Evolutionary conservation across 2,113 vertebrate species (phyloP).

Genomic region (Myodes glareolus): DNA sequence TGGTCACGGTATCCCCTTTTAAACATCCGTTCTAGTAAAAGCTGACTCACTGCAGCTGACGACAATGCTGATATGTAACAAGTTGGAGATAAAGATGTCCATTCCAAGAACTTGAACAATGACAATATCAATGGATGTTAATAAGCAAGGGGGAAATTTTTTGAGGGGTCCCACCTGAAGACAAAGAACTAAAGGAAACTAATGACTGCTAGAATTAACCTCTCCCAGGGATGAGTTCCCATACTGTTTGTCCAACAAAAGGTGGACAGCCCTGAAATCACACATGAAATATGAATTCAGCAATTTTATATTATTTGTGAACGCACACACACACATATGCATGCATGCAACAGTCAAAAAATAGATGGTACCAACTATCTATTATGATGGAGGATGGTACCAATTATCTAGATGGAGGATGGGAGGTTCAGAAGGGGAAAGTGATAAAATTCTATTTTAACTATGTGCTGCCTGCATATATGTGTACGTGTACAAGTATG

Average conservation of each 20-base stretch:
- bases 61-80: neutral
- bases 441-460: neutral
- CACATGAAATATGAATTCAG: neutral
- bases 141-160: neutral
- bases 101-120: neutral
- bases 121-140: neutral
- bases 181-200: neutral
- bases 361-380: no score
- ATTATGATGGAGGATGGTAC: no score
- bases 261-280: neutral
- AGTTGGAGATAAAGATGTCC: neutral
- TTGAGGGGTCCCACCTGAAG: neutral
- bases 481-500: neutral
- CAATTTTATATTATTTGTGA: no score
- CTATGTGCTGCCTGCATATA: neutral
- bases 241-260: neutral
- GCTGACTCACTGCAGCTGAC: neutral
- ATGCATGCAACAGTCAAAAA: neutral
- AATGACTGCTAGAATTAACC: neutral
- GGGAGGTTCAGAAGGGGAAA: neutral
- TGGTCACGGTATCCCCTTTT: neutral
- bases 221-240: neutral
- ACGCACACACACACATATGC: no score
- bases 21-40: neutral
- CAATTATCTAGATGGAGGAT: no score